Percentiles rank a stretch among this genome's conserved stretches.
phyloP scores from a whole-genome alignment of 2,888 invertebrate genomes.

The Fissipunctia ypsillon region DNA sequence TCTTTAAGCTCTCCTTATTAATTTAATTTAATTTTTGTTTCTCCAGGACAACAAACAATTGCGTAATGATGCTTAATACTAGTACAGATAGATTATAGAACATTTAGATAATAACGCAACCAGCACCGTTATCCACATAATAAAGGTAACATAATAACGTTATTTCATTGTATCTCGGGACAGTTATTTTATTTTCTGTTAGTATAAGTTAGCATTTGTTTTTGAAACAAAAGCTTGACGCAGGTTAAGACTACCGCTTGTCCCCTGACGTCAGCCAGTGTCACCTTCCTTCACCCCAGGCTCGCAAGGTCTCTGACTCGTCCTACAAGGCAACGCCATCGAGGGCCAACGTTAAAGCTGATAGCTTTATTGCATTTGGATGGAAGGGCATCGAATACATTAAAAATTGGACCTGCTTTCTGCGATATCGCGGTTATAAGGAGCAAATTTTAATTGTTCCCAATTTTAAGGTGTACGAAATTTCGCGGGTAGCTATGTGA shows the following conservation, averaged over 20 bases:
- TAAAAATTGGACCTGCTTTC: background rate
- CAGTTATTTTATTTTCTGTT: conserved; percentile 7
- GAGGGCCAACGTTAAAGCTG: too few species aligned
- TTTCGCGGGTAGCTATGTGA: too few species aligned
- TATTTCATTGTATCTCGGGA: too few species aligned
- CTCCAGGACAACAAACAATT: too few species aligned
- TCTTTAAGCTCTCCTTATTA: background rate
- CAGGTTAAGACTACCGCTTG: conserved; percentile 32
- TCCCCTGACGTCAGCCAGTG: conserved; percentile 43
- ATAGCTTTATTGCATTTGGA: background rate
- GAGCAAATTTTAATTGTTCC: background rate
- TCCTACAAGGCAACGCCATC: conserved; percentile 19
- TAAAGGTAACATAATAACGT: too few species aligned
- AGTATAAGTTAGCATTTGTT: conserved; percentile 13
- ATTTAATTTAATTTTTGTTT: too few species aligned
- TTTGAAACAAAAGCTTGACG: conserved; percentile 26
- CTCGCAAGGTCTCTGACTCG: conserved; percentile 42
- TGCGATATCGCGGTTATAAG: background rate
- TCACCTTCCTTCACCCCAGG: conserved; percentile 46
- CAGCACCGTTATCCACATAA: too few species aligned
- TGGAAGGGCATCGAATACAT: conserved; percentile 7
- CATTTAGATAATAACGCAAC: too few species aligned
- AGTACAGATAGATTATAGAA: too few species aligned
- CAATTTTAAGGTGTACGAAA: background rate
- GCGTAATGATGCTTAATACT: too few species aligned